Evolutionary conservation across 2,888 invertebrate genomes (phyloP), one percentile per base, ranked within the genome.

Genomic region (Cloeon dipterum): DNA sequence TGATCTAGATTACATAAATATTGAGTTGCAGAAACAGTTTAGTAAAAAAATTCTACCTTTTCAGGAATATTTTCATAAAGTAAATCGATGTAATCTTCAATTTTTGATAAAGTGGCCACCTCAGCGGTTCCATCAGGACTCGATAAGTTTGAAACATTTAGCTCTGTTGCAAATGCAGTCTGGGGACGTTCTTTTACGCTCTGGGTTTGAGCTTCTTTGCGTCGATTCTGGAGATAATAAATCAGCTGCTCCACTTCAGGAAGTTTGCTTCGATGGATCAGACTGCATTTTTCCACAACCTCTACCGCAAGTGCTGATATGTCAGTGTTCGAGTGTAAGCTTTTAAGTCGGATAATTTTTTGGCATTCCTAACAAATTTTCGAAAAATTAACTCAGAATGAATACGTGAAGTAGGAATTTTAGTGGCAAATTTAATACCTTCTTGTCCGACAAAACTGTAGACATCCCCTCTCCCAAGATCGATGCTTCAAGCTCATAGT

Each of bases 51-150:
- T n/a, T n/a, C 74, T 34, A 91, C 77, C 63, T 94, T 91, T 50
- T 91, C 91, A 20, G 74, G 66, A 52, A 82, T 71, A 45, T 93
- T 93, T 59, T 98, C 96, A 58, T 98, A 98, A 16, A 98, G 63
- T 43, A 94, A 60, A 57, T 96, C 96, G 38, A 96, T 79, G 59
- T 98, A 98, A 48, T 78, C 81, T 53, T 94, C 86, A 43, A 94
- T 68, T 53, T 75, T 74, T 52, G 79, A 78, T 44, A 93, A 74
- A 43, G 79, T 68, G 18, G 73, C 68, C 38, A 69, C 69, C 53
- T 29, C 29, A 7, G 7, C 7, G 5, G 29, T 7, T 29, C 13
- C n/a, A 5, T 29, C 29, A 5, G 29, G 7, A 16, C 29, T 29
- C 5, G 7, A n/a, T 7, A n/a, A 5, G n/a, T 29, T n/a, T 7